Conservation (phyloP, 2,113 vertebrate species). For the Sorex fumeus region DNA sequence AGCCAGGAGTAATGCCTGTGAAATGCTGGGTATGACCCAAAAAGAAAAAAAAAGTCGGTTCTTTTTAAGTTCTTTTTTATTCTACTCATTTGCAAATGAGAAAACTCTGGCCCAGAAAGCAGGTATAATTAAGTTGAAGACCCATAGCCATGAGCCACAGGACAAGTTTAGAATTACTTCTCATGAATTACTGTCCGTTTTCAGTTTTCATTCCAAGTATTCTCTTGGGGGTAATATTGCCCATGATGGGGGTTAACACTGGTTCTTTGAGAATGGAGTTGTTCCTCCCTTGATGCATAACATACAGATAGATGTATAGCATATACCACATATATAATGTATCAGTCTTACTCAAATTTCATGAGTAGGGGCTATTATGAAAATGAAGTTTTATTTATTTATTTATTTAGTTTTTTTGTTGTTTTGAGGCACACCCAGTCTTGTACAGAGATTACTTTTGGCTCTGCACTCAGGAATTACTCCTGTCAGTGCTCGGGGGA, state of each 20-base stretch:
- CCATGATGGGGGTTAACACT: neutral
- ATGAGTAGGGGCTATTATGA: neutral
- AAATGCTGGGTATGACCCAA: too few species aligned
- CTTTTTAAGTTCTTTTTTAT: slow-evolving; percentile 30
- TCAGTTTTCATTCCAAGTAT: neutral
- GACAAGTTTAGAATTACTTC: neutral
- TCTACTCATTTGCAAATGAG: slow-evolving; percentile 28
- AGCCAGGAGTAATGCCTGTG: too few species aligned
- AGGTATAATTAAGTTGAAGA: neutral
- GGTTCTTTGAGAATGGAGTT: neutral
- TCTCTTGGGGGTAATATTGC: neutral
- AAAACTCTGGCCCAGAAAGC: neutral
- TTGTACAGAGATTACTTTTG: too few species aligned
- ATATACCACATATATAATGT: neutral
- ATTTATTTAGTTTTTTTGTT: too few species aligned
- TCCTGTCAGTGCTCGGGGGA: too few species aligned
- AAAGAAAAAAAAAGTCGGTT: neutral
- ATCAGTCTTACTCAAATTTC: neutral
- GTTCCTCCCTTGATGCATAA: neutral
- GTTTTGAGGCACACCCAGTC: too few species aligned
- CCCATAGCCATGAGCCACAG: neutral
- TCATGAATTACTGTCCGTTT: neutral
- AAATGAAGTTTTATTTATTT: neutral
- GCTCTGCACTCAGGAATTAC: too few species aligned
- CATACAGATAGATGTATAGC: neutral